A percentile compares a stretch with the other conserved stretches of the same genome.
These are phyloP conservation scores for Nephrocerus scutellatus DNA, from an alignment of 2,888 invertebrate species.

Conservation along the genomic window DNA sequence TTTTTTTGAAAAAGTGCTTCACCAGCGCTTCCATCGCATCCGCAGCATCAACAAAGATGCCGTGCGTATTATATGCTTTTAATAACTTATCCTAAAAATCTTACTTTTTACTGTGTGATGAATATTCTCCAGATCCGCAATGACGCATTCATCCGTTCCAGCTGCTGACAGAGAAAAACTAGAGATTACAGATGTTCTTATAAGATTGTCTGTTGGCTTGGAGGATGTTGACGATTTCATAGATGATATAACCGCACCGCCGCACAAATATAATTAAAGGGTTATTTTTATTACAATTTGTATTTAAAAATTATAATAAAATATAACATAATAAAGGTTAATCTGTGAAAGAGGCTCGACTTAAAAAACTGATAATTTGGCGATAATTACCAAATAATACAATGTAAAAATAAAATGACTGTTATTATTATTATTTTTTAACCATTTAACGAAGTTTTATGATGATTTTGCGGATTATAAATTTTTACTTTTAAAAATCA, in stretches of 20 bases:
- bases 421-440: too few relatives aligned
- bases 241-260: neutral
- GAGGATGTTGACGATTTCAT: neutral
- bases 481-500: too few relatives aligned
- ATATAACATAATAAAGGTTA: too few relatives aligned
- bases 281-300: too few relatives aligned
- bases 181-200: slow-evolving; percentile 71
- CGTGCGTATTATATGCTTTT: slow-evolving; percentile 60
- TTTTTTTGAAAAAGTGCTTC: slow-evolving; percentile 65
- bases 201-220: slow-evolving; percentile 73
- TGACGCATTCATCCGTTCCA: slow-evolving; percentile 89
- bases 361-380: too few relatives aligned
- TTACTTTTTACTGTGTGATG: neutral
- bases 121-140: slow-evolving; percentile 59
- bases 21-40: slow-evolving; percentile 79
- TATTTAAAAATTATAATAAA: too few relatives aligned
- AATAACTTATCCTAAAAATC: neutral
- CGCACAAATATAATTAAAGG: too few relatives aligned
- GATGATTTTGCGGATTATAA: too few relatives aligned
- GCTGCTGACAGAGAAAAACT: slow-evolving; percentile 58
- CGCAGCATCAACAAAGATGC: slow-evolving; percentile 71
- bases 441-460: too few relatives aligned
- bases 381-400: too few relatives aligned
- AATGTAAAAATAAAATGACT: too few relatives aligned
- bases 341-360: too few relatives aligned